Conservation (phyloP, 2,797 vertebrate genomes). For the Tenualosa thibaudeaui region DNA sequence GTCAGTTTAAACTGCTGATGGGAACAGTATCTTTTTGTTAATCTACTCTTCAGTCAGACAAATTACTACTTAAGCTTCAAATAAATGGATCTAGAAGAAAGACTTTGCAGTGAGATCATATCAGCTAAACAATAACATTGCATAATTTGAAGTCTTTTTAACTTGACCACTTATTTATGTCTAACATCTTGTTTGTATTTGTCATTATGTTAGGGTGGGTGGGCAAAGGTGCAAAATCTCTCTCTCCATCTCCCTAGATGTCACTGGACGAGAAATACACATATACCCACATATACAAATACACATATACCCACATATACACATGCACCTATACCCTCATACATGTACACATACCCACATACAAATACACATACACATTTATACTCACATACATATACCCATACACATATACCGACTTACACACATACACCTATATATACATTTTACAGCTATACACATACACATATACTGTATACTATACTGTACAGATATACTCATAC, state of each 20-base stretch:
- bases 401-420: no score
- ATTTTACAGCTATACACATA: no score
- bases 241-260: neutral
- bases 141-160: neutral
- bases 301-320: no score
- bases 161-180: neutral
- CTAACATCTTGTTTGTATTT: conserved; percentile 15
- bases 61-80: neutral
- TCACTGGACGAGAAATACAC: neutral
- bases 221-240: neutral
- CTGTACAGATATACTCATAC: no score
- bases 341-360: neutral
- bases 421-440: no score
- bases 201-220: neutral
- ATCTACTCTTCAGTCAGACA: neutral
- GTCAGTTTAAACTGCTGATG: neutral
- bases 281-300: neutral
- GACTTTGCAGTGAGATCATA: neutral
- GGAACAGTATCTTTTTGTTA: neutral
- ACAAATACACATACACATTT: neutral
- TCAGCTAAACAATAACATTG: neutral
- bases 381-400: neutral
- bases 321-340: no score
- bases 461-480: no score
- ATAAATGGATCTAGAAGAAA: neutral